Evolutionary conservation across 2,888 invertebrate species (phyloP), one percentile per base, ranked within the genome.

Genomic region (Diarsia brunnea): DNA sequence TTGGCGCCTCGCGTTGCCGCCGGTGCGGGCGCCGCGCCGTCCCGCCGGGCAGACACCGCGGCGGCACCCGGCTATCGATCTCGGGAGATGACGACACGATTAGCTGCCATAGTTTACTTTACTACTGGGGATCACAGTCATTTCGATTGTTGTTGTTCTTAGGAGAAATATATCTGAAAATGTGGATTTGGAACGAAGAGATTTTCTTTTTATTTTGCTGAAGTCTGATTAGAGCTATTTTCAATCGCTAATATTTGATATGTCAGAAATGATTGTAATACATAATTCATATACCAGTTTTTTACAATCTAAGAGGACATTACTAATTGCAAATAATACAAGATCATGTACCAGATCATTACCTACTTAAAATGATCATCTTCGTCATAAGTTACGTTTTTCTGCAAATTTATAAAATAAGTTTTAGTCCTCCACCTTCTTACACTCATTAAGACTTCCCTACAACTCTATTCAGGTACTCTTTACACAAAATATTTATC

Each of bases 11-110:
- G 73, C 66, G 67, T 51, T 81, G 84, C 79, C 83, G 86, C 63
- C 88, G 84, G 82, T 69, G 21, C 73, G 74, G 82, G 95, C 96
- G 95, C 93, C 96, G 93, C 88, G 93, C 95, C 89, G 96, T 95
- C 96, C 95, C 95, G 95, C 75, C 95, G 93, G 92, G 84, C 95
- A 95, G 96, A 95, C 96, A 89, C 86, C 80, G 81, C 84, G 95
- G 92, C 95, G 92, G 86, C 91, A 88, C 84, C 85, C 81, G 84
- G 87, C 90, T 91, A 95, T 95, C 92, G 95, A 95, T 95, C 93
- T 90, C 90, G 21, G 38, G 88, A 90, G 93, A 93, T 93, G 90
- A 90, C 89, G 88, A 89, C 83, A 85, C 83, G 70, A 82, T 78
- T 84, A 77, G 64, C 84, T 72, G 73, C 45, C 70, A 78, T 75